These are phyloP conservation scores for Pyrgilauda ruficollis DNA, from an alignment of 2,113 vertebrate species.

Conservation along the genomic window DNA sequence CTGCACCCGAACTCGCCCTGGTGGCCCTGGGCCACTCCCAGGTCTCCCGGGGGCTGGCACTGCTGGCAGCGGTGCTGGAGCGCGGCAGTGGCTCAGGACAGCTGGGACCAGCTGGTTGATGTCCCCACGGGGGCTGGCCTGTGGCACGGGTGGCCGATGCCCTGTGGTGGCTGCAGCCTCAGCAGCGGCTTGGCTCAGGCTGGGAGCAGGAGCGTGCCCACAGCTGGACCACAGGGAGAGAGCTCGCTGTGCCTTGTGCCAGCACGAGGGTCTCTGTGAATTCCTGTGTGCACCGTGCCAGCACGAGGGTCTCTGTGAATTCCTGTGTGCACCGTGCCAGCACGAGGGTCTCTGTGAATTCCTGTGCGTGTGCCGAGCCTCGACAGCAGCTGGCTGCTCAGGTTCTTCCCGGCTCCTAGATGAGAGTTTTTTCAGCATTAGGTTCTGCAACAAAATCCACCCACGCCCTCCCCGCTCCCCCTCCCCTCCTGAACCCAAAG, in stretches of 20 bases:
- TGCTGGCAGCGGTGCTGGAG: neutral
- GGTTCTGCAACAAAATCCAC: neutral
- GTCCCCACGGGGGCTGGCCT: neutral
- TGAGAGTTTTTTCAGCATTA: neutral
- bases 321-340: no score
- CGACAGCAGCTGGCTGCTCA: neutral
- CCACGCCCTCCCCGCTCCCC: rapidly evolving
- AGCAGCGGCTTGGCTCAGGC: neutral
- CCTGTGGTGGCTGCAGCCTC: neutral
- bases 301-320: no score
- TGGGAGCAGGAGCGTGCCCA: neutral
- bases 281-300: no score
- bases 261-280: neutral
- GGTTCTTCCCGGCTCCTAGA: neutral
- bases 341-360: neutral
- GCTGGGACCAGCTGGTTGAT: neutral
- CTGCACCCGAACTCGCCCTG: rapidly evolving
- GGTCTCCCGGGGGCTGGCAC: neutral
- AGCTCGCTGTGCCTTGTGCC: neutral
- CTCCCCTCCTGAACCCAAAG: neutral
- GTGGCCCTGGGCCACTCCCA: neutral
- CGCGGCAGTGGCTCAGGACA: neutral
- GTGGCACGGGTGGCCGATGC: neutral
- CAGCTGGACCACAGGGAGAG: neutral
- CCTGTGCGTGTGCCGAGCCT: neutral